Conservation (phyloP, 2,888 invertebrate genomes). For the Pachycephus smyrnensis region DNA sequence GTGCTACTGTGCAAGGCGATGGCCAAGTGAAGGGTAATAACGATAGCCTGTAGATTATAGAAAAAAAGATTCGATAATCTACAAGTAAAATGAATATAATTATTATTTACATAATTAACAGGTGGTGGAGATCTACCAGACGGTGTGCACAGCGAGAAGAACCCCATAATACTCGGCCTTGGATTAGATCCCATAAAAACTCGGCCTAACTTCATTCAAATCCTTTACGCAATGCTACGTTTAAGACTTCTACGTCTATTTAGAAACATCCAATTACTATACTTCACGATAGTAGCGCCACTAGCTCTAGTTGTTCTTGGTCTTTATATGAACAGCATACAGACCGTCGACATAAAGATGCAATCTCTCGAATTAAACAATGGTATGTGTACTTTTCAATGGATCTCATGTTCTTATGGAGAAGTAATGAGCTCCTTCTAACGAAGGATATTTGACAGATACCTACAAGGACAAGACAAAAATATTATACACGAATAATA, state of each 20-base stretch:
- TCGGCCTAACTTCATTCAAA: conserved; percentile 73
- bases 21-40: conserved; percentile 60
- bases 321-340: conserved; percentile 74
- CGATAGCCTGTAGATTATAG: background rate
- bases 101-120: conserved; percentile 39
- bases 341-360: conserved; percentile 74
- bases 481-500: conserved; percentile 74
- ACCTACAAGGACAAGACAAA: conserved; percentile 73
- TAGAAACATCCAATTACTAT: conserved; percentile 78
- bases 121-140: conserved; percentile 69
- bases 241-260: conserved; percentile 76
- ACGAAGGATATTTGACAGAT: conserved; percentile 46
- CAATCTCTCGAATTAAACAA: conserved; percentile 74
- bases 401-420: background rate
- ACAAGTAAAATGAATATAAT: background rate
- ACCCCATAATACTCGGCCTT: conserved; percentile 71
- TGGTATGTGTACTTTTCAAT: conserved; percentile 45
- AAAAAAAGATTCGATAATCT: background rate
- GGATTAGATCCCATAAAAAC: conserved; percentile 75
- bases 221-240: conserved; percentile 76
- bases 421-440: background rate
- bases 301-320: conserved; percentile 77
- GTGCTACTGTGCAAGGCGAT: conserved; percentile 57
- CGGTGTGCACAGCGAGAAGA: conserved; percentile 68
- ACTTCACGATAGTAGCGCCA: conserved; percentile 81